Percentiles rank a stretch among this genome's conserved stretches.
Evolutionary conservation across 1,140 invertebrate genomes (phyloP).

Genomic region (Bicyclus anynana): DNA sequence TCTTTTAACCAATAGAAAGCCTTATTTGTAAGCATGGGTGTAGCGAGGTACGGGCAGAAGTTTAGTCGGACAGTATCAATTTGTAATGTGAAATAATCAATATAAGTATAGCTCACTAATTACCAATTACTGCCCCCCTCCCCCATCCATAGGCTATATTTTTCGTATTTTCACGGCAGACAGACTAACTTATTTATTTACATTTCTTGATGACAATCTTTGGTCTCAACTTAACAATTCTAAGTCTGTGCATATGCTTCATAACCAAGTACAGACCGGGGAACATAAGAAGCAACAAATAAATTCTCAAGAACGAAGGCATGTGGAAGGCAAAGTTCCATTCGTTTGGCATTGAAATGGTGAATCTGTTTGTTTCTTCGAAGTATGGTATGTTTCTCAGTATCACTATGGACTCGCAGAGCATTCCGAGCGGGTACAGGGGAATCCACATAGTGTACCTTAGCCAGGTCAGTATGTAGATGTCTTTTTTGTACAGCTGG

Average conservation of each 20-base stretch:
- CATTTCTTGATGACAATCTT: constrained; percentile 66
- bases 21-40: too few species aligned
- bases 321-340: constrained; percentile 94
- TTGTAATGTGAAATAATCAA: too few species aligned
- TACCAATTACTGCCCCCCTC: too few species aligned
- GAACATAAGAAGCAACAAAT: constrained; percentile 86
- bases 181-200: constrained; percentile 44
- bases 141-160: too few species aligned
- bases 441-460: constrained; percentile 96
- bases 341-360: constrained; percentile 87
- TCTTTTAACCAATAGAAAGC: too few species aligned
- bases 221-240: constrained; percentile 52
- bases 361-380: constrained; percentile 89
- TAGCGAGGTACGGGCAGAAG: too few species aligned
- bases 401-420: constrained; percentile 91
- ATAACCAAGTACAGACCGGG: constrained; percentile 87
- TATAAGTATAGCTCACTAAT: too few species aligned
- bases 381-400: constrained; percentile 92
- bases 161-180: too few species aligned
- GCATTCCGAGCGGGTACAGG: constrained; percentile 92
- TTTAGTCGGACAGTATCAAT: too few species aligned
- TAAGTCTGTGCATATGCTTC: constrained; percentile 86
- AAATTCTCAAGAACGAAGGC: constrained; percentile 86
- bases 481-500: constrained; percentile 85
- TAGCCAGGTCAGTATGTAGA: constrained; percentile 92